Evolutionary conservation across 2,797 vertebrate species (phyloP), one percentile per base, ranked within the genome.

Genomic region (Gallinago nigripennis): DNA sequence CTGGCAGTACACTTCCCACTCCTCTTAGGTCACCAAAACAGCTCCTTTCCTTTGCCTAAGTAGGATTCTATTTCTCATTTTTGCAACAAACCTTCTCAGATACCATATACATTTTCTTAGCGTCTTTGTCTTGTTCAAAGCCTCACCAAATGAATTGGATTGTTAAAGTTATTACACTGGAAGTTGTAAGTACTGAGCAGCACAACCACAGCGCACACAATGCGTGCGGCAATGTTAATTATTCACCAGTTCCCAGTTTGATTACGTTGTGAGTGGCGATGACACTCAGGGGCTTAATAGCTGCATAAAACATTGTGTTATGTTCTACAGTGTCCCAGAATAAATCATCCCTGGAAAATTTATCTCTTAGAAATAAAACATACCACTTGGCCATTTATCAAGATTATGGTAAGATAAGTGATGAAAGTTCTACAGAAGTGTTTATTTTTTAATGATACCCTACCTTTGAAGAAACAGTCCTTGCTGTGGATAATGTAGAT

Each of bases 401-500:
- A 61, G 60, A 54, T 57, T 46, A 73, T 0, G 1, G 43, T 12
- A 51, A 82, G 8, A 25, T 2, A 8, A 51, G 68, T 1, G 35
- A 75, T 5, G 73, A 19, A 45, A 60, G 70, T 50, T 69, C 79
- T 39, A 2, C 58, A 43, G 5, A 79, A 72, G 41, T 18, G 57
- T 68, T 75, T 77, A 35, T 77, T 73, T 70, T 16, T 18, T 64
- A 56, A 71, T 30, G n/a, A 5, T 1, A 8, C 24, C 98, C 93
- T 98, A 99, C 99, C 99, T 99, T 98, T 99, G 97, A 99, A 99
- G 98, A 99, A 99, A 86, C 99, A 99, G 96, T 99, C 99, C 97
- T 99, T 99, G 98, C 98, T 99, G 98, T 98, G 99, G 48, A 98
- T 95, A 48, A 98, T 97, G 70, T 98, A 98, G 96, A 99, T 98